Conservation (phyloP, 2,888 invertebrate genomes). For the Quadroppia sp. region DNA sequence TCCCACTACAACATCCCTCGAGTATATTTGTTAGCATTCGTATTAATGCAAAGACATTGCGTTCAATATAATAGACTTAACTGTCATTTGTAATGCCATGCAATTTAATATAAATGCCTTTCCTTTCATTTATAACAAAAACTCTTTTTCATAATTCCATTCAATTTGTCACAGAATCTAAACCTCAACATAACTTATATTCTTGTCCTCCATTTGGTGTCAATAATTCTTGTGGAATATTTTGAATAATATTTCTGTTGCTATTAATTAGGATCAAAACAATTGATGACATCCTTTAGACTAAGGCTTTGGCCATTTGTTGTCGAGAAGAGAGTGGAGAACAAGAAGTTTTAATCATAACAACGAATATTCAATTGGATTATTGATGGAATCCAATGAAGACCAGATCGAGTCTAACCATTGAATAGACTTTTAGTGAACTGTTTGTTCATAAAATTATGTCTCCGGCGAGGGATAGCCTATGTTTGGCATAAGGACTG, state of each 20-base stretch:
- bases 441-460: constrained; percentile 35
- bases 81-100: constrained; percentile 28
- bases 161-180: not conserved
- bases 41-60: constrained; percentile 19
- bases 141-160: constrained; percentile 17
- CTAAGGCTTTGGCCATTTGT: not conserved
- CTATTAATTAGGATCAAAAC: too few species aligned
- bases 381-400: not conserved
- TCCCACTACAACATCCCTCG: not conserved
- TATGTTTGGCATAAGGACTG: constrained; percentile 8
- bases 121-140: constrained; percentile 15
- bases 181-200: not conserved
- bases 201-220: not conserved
- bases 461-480: not conserved
- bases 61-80: constrained; percentile 28
- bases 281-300: too few species aligned
- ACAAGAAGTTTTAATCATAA: constrained; percentile 1
- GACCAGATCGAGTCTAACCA: not conserved
- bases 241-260: too few species aligned
- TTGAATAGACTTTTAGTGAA: constrained; percentile 4
- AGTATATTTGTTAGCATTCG: constrained; percentile 8
- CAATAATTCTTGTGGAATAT: too few species aligned
- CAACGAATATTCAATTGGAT: constrained; percentile 21
- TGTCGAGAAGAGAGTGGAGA: not conserved
- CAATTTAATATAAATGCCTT: constrained; percentile 33